A percentile compares a stretch with the other conserved stretches of the same genome.
Evolutionary conservation across 1,140 invertebrate genomes (phyloP).

Genomic region (Fopius arisanus): DNA sequence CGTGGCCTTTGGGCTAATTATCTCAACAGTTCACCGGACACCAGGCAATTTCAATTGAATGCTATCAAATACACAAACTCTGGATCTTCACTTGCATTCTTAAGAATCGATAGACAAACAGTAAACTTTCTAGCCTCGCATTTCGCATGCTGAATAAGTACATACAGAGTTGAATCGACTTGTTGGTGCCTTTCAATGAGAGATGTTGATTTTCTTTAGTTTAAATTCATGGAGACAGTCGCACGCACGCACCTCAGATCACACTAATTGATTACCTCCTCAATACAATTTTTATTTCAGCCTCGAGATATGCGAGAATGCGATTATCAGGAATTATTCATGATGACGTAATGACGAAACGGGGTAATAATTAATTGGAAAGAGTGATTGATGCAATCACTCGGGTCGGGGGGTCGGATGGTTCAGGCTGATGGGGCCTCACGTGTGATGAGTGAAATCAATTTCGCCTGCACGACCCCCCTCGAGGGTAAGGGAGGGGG

Average conservation of each 20-base stretch:
- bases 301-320: not conserved
- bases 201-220: not conserved
- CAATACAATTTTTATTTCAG: not conserved
- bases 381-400: conserved; percentile 20
- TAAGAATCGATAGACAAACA: not conserved
- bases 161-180: not conserved
- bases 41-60: not conserved
- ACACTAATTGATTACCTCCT: not conserved
- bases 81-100: conserved; percentile 3
- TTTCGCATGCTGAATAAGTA: not conserved
- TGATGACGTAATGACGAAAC: not conserved
- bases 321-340: conserved; percentile 11
- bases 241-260: not conserved
- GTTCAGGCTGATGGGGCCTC: conserved; percentile 13
- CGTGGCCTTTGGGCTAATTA: conserved; percentile 50
- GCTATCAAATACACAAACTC: not conserved
- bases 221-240: conserved; percentile 8
- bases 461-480: not conserved
- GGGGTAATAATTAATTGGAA: not conserved
- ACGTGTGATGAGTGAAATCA: conserved; percentile 23
- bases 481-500: not conserved
- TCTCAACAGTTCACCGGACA: conserved; percentile 31
- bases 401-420: conserved; percentile 22
- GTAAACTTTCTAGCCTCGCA: not conserved
- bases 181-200: not conserved